Evolutionary conservation across 1,140 invertebrate genomes (phyloP), one percentile per base, ranked within the genome.

Genomic region (Diabrotica undecimpunctata): DNA sequence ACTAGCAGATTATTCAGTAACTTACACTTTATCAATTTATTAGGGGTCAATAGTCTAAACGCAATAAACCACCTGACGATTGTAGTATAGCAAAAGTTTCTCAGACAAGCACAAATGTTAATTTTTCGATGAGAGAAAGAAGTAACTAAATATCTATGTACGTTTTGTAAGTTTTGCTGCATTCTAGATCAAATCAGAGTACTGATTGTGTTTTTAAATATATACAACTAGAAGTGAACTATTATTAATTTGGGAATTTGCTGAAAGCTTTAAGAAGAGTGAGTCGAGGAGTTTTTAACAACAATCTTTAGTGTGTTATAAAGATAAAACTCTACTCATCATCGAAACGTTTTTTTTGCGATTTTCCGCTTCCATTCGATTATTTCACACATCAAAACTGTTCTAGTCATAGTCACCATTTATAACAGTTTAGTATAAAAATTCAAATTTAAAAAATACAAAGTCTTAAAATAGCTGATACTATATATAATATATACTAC

Each of bases 401-500:
- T 75, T 73, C 77, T 77, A 77, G 75, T 78, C 72, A 75, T 77
- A 77, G 75, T 78, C 72, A 75, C 76, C 76, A 75, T 75, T 77
- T 75, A 75, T 77, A 79, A 79, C 76, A 79, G 76, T 77, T 79
- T 77, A 79, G 77, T 79, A 79, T 79, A 79, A 79, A 79, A 79
- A 78, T 79, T 79, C 77, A 79, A 79, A 79, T 79, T 79, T 77
- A 78, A 79, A 78, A 79, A 78, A 79, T 79, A 78, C 77, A 79
- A 77, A 78, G 75, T 77, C 75, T 78, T 74, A 78, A 74, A 79
- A 77, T 78, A 78, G 76, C 77, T 75, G 76, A 77, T 77, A 78
- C 75, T 78, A 77, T 75, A 72, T 75, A 74, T 75, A 74, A 70
- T 74, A 78, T 71, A 66, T 76, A 78, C 58, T 74, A 76, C 74